Evolutionary conservation across 2,797 vertebrate genomes (phyloP), one percentile per base, ranked within the genome.

Genomic region (Galagoides demidoff): DNA sequence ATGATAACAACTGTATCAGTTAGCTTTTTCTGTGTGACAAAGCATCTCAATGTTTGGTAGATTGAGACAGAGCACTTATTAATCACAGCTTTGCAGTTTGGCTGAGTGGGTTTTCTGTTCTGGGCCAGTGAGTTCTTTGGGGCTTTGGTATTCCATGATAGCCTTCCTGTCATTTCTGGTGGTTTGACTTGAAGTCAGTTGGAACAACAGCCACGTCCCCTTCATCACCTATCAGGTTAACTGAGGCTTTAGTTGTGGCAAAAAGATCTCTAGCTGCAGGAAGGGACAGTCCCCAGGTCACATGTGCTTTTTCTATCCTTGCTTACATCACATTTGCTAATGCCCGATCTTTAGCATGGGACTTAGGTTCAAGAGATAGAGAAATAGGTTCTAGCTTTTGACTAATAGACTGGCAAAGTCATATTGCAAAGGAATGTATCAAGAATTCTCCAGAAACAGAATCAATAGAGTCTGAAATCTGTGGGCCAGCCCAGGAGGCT

Each of bases 21-120:
- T 39, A 25, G 66, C 43, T 55, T 92, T 89, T 57, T 29, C 59
- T 86, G 7, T 37, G 39, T 43, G 74, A 93, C 23, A 86, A 37
- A 76, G 10, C 23, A 34, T 19, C 8, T 34, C 27, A 0, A 55
- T 3, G 79, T 88, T 27, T 55, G 31, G 23, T 64, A 25, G 19
- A 37, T 88, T 39, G 31, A 74, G 59, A 86, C 23, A 14, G 34
- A 34, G 25, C 10, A 55, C n/a, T 37, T 92, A 66, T 57, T 45
- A 49, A 66, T 70, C 52, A 59, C 59, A 68, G 9, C 10, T 63
- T 61, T 70, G 2, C 16, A 27, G 2, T 37, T 43, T 81, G 73
- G 52, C 39, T 12, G 70, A 64, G 63, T 23, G 73, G 14, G 16
- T 43, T 34, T 43, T 66, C 61, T 55, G 31, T 66, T 83, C 16